A percentile compares a stretch with the other conserved stretches of the same genome.
Evolutionary conservation across 2,113 vertebrate species (phyloP).

Genomic region (Serinus canaria): DNA sequence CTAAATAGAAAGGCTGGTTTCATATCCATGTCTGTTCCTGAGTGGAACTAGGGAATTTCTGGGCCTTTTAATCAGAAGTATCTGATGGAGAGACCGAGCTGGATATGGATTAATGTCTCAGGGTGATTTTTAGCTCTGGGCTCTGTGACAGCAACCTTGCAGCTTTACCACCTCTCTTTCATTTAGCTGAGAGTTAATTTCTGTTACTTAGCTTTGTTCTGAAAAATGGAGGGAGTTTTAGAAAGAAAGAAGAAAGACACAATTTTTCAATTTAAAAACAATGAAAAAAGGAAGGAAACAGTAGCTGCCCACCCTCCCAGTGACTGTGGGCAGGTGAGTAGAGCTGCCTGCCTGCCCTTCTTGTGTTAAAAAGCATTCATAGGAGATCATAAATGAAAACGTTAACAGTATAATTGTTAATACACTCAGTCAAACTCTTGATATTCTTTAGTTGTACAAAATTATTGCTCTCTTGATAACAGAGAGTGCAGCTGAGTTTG

Average conservation of each 20-base stretch:
- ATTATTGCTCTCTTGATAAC: background rate
- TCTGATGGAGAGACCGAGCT: background rate
- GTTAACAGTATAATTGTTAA: background rate
- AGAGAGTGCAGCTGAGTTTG: background rate
- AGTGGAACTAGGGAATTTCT: background rate
- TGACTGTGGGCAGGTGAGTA: background rate
- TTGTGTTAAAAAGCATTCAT: background rate
- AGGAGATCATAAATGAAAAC: background rate
- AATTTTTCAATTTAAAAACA: background rate
- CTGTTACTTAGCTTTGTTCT: background rate
- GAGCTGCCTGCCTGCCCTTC: background rate
- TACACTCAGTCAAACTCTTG: background rate
- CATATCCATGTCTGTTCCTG: accelerated
- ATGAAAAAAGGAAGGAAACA: background rate
- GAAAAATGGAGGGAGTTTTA: background rate
- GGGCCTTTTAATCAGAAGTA: background rate
- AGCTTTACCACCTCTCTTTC: background rate
- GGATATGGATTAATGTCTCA: background rate
- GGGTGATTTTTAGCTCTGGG: background rate
- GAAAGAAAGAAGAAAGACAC: background rate
- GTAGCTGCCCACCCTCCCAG: background rate
- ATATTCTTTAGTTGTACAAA: background rate
- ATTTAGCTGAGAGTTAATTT: background rate
- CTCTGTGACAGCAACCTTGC: background rate
- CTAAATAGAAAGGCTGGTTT: background rate